Evolutionary conservation across 2,888 invertebrate species (phyloP).

Genomic region (Noctua fimbriata): DNA sequence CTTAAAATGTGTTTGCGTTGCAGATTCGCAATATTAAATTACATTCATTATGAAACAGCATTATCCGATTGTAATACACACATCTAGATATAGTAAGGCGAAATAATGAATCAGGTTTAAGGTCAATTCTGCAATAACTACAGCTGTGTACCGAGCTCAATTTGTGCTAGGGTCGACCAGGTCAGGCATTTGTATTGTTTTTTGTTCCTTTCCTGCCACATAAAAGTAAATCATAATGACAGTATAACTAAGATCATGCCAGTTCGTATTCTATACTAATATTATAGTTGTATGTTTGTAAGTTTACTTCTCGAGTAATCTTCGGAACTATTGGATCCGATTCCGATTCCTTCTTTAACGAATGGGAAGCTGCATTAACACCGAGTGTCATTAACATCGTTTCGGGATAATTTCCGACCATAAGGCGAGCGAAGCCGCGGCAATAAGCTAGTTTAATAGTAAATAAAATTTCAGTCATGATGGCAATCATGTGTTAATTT

Average conservation of each 20-base stretch:
- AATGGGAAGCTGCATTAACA: background rate
- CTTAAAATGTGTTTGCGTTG: constrained; percentile 43
- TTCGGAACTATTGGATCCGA: background rate
- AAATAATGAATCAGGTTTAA: constrained; percentile 46
- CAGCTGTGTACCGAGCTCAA: constrained; percentile 14
- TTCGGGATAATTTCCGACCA: background rate
- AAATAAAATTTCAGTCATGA: background rate
- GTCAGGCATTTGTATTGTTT: background rate
- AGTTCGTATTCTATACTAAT: background rate
- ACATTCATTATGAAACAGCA: constrained; percentile 55
- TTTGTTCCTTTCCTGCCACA: background rate
- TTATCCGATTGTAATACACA: constrained; percentile 31
- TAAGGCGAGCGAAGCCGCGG: background rate
- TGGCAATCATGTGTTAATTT: constrained; percentile 4
- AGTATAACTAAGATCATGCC: background rate
- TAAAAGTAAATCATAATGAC: background rate
- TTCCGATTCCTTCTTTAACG: background rate
- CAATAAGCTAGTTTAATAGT: background rate
- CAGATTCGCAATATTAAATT: constrained; percentile 56
- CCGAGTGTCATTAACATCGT: background rate
- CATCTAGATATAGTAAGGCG: constrained; percentile 22
- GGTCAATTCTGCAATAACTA: constrained; percentile 22
- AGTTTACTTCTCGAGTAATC: background rate
- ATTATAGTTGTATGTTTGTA: background rate
- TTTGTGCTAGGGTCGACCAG: constrained; percentile 13